phyloP scores from a whole-genome alignment of 1,140 invertebrate genomes.

The Dendrolimus kikuchii region DNA sequence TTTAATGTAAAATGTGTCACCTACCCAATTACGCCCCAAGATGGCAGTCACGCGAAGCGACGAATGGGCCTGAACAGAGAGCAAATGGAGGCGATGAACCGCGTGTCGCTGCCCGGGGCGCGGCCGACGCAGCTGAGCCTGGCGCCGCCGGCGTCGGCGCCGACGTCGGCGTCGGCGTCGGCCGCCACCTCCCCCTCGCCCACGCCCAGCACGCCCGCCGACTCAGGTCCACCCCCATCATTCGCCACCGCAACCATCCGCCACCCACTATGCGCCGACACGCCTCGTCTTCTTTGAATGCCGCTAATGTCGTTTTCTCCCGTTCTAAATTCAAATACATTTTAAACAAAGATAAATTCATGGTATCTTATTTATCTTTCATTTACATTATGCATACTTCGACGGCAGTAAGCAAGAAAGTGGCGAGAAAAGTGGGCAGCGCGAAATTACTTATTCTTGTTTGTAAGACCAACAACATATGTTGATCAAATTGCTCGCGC shows the following conservation, averaged over 20 bases:
- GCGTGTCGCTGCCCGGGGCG: conserved; percentile 43
- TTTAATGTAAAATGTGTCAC: too few relatives aligned
- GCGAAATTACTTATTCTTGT: too few relatives aligned
- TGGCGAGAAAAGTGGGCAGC: too few relatives aligned
- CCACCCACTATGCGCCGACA: conserved; percentile 57
- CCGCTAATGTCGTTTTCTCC: conserved; percentile 13
- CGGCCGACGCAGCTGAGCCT: conserved; percentile 65
- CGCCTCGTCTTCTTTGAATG: conserved; percentile 23
- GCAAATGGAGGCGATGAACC: conserved; percentile 70
- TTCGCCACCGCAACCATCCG: conserved; percentile 66
- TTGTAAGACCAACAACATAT: too few relatives aligned
- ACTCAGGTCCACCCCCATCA: conserved; percentile 66
- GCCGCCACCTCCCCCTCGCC: conserved; percentile 58
- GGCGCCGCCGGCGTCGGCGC: conserved; percentile 37
- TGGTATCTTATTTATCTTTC: too few relatives aligned
- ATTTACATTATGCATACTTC: too few relatives aligned
- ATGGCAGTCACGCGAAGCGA: conserved; percentile 73
- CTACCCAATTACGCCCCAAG: conserved; percentile 39
- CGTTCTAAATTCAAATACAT: not conserved
- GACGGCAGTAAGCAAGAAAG: too few relatives aligned
- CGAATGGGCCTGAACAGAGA: conserved; percentile 72
- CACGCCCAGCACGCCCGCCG: conserved; percentile 66
- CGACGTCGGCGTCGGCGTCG: conserved; percentile 29
- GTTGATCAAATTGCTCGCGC: too few relatives aligned
- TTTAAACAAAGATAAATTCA: not conserved